phyloP scores from a whole-genome alignment of 92 coral and sea anemone genomes.

The Pocillopora grandis region DNA sequence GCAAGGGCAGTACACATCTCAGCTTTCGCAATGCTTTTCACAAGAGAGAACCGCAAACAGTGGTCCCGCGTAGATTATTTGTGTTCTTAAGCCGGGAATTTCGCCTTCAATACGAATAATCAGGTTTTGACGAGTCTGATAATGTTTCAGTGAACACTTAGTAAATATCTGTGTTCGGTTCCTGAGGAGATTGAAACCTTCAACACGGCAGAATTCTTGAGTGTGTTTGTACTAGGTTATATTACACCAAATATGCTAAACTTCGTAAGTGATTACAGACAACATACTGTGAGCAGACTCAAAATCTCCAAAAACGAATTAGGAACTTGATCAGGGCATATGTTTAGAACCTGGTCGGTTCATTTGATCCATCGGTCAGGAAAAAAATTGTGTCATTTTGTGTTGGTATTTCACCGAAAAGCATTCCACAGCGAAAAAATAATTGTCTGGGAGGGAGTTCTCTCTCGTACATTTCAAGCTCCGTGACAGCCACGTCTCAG shows the following conservation, averaged over 20 bases:
- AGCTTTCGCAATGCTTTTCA: not conserved
- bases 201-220: slow-evolving; percentile 9
- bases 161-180: not conserved
- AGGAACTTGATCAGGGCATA: slow-evolving; percentile 4
- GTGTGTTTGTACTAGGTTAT: not conserved
- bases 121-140: not conserved
- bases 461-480: no score
- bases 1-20: not conserved
- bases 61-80: not conserved
- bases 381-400: no score
- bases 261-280: not conserved
- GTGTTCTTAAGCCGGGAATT: not conserved
- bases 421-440: no score
- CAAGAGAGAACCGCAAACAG: not conserved
- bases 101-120: not conserved
- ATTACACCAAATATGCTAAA: slow-evolving; percentile 14
- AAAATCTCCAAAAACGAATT: slow-evolving; percentile 6
- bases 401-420: no score
- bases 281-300: not conserved
- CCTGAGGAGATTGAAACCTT: not conserved
- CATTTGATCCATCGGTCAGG: not conserved
- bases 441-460: no score
- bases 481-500: no score
- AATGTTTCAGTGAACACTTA: not conserved
- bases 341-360: not conserved